A percentile compares a stretch with the other conserved stretches of the same genome.
These are phyloP conservation scores for Yponomeuta plumbellus DNA, from an alignment of 2,888 invertebrate species.

Conservation along the genomic window DNA sequence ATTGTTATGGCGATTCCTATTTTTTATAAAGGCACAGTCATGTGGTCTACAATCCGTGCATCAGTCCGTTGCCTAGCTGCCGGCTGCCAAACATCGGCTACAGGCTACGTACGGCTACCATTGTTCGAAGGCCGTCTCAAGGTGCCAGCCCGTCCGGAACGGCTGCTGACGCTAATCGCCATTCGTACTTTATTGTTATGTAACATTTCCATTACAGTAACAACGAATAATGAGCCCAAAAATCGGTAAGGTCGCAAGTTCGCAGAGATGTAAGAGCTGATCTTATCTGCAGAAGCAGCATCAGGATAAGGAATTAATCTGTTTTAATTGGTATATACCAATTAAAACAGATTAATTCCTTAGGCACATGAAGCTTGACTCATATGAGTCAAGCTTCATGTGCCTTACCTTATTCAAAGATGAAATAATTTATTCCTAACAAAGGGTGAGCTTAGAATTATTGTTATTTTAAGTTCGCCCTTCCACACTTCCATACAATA, in stretches of 20 bases:
- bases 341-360: no score
- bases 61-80: slow-evolving; percentile 2
- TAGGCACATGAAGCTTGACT: no score
- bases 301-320: not conserved
- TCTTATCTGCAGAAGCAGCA: not conserved
- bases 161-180: slow-evolving; percentile 24
- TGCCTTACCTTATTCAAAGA: no score
- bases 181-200: slow-evolving; percentile 33
- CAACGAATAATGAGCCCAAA: slow-evolving; percentile 9
- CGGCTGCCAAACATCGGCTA: slow-evolving; percentile 5
- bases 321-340: no score
- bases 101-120: no score
- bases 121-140: slow-evolving; percentile 47
- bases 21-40: not conserved
- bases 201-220: slow-evolving; percentile 27
- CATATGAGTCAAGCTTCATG: no score
- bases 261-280: not conserved
- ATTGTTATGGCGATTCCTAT: not conserved
- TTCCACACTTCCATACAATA: no score
- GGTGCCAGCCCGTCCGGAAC: slow-evolving; percentile 44
- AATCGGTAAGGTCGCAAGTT: not conserved
- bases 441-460: no score
- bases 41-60: not conserved
- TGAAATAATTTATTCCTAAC: no score
- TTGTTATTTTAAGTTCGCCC: no score